Percentiles rank a stretch among this genome's conserved stretches.
These are phyloP conservation scores for Myiopsitta monachus DNA, from an alignment of 2,113 vertebrate species.

Conservation along the genomic window DNA sequence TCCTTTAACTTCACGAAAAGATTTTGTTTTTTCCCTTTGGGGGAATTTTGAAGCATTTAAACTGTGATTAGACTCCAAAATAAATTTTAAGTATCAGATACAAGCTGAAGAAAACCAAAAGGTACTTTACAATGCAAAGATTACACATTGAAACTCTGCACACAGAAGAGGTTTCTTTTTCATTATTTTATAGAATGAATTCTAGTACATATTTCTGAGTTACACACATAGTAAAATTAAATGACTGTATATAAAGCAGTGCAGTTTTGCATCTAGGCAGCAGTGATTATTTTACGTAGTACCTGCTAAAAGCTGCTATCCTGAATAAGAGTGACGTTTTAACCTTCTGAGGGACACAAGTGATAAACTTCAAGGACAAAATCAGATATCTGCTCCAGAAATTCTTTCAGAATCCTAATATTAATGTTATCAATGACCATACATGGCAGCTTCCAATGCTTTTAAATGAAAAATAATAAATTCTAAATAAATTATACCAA, in stretches of 20 bases:
- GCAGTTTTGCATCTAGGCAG: neutral
- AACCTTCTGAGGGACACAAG: neutral
- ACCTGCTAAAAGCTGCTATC: neutral
- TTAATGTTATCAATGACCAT: neutral
- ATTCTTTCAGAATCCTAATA: neutral
- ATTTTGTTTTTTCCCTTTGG: neutral
- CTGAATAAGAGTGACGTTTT: neutral
- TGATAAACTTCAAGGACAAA: neutral
- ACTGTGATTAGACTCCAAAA: neutral
- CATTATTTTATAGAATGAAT: neutral
- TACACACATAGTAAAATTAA: neutral
- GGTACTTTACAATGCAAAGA: neutral
- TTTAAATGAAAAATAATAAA: neutral
- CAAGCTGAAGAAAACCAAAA: neutral
- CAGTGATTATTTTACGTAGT: neutral
- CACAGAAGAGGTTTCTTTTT: neutral
- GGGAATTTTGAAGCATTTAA: conserved; percentile 12
- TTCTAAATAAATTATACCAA: neutral
- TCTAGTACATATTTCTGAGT: neutral
- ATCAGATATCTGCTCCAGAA: neutral
- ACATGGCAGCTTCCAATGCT: neutral
- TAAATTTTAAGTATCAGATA: neutral
- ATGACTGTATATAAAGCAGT: neutral
- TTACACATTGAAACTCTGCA: neutral
- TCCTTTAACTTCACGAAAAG: neutral